Evolutionary conservation across 2,888 invertebrate genomes (phyloP), one percentile per base, ranked within the genome.

Genomic region (Rhaphigaster nebulosa): DNA sequence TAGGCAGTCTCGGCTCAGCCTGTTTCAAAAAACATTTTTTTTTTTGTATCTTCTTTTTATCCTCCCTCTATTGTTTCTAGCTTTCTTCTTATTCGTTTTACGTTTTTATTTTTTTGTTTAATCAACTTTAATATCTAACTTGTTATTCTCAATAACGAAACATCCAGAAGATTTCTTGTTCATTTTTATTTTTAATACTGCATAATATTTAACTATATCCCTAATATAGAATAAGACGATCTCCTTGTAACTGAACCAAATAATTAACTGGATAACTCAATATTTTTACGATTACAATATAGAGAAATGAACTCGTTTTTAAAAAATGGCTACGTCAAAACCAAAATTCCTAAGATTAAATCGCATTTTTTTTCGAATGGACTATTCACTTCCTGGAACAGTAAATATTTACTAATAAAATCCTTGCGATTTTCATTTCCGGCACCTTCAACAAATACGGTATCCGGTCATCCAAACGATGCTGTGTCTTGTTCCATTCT

Each of bases 11-110:
- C 84, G n/a, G 84, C 84, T 45, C 5, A 84, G 84, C 5, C 84
- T 41, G 45, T 41, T 50, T 38, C 84, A 76, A 76, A 34, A 76
- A 76, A 76, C 20, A 38, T 38, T 38, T 76, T 76, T 70, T 76
- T 34, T 70, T 70, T 34, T 76, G 34, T 38, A 38, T 76, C 70
- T 38, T 76, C 70, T 76, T 76, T 76, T 76, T 76, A 76, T 76
- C 38, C 38, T 20, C 84, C 41, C 13, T 50, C 84, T 84, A 84
- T 84, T 84, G 84, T 84, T 84, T 84, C 84, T 84, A 50, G n/a
- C 84, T 45, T 41, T 84, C 45, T 80, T 80, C 26, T 45, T 84
- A 84, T 84, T 84, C n/a, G 15, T 26, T 84, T 45, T 45, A 50
- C n/a, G n/a, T n/a, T 84, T 84, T 84, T 76, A 34, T 12, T 76